Evolutionary conservation across 1,140 invertebrate genomes (phyloP).

Genomic region (Forficula auricularia): DNA sequence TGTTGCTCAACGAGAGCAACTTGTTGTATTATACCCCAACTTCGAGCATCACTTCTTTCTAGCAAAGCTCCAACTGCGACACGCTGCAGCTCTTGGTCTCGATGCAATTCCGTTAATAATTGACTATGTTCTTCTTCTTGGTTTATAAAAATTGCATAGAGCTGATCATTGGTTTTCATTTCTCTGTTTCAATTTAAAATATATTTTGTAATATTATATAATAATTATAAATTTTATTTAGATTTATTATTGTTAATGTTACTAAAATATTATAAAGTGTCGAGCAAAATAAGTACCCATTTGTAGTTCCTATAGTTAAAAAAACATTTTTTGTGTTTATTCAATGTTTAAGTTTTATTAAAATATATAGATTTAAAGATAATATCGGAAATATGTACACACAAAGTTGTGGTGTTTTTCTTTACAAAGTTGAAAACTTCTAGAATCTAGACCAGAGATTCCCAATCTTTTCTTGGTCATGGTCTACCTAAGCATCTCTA

Average conservation of each 20-base stretch:
- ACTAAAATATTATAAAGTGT: background rate
- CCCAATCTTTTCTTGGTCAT: too few relatives aligned
- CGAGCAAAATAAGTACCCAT: background rate
- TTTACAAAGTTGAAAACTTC: too few relatives aligned
- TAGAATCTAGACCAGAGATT: too few relatives aligned
- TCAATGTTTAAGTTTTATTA: too few relatives aligned
- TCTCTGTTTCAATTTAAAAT: constrained; percentile 13
- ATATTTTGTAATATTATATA: background rate
- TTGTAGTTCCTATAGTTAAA: too few relatives aligned
- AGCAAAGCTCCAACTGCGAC: constrained; percentile 50
- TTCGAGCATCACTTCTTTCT: constrained; percentile 52
- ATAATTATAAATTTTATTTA: background rate
- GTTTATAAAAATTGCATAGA: constrained; percentile 23
- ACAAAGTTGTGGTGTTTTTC: too few relatives aligned
- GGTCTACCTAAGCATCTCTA: too few relatives aligned
- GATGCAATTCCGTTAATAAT: constrained; percentile 37
- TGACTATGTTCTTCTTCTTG: constrained; percentile 38
- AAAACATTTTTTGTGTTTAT: too few relatives aligned
- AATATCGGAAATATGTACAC: too few relatives aligned
- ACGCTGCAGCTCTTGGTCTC: constrained; percentile 53
- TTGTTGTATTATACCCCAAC: constrained; percentile 57
- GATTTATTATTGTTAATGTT: background rate
- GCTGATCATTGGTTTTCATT: constrained; percentile 20
- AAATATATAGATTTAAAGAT: too few relatives aligned
- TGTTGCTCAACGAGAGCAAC: constrained; percentile 58